Evolutionary conservation across 2,888 invertebrate genomes (phyloP).

Genomic region (Candidula unifasciata): DNA sequence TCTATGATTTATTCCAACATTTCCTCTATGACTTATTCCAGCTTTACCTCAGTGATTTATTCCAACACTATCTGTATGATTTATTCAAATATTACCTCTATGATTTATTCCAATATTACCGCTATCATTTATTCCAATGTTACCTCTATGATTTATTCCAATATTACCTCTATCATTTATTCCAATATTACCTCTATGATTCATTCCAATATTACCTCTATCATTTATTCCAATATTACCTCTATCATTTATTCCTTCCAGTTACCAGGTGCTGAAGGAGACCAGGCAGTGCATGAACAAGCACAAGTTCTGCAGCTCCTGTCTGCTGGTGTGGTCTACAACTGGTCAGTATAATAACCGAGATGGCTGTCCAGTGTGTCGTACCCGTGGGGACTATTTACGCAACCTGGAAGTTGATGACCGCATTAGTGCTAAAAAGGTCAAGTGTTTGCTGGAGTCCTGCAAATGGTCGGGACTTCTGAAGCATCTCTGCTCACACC

Average conservation of each 20-base stretch:
- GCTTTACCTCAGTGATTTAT: too few relatives aligned
- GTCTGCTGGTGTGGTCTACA: constrained; percentile 75
- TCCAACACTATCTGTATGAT: too few relatives aligned
- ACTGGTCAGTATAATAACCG: constrained; percentile 73
- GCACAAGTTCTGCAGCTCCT: constrained; percentile 75
- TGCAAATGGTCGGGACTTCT: constrained; percentile 70
- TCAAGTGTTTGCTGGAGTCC: constrained; percentile 70
- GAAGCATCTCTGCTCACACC: constrained; percentile 60
- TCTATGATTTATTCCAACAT: too few relatives aligned
- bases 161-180: too few relatives aligned
- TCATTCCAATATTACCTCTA: too few relatives aligned
- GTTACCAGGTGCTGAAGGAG: constrained; percentile 74
- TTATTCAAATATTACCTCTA: too few relatives aligned
- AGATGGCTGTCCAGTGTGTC: constrained; percentile 75
- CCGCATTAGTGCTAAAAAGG: constrained; percentile 64
- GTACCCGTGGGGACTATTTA: constrained; percentile 66
- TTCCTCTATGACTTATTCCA: too few relatives aligned
- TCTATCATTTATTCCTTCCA: constrained; percentile 56
- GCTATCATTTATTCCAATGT: too few relatives aligned
- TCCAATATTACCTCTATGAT: too few relatives aligned
- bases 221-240: too few relatives aligned
- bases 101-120: too few relatives aligned
- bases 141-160: too few relatives aligned
- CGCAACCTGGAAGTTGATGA: constrained; percentile 64
- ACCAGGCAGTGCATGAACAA: constrained; percentile 72